phyloP scores from a whole-genome alignment of 1,140 invertebrate genomes.

The Dysdera silvatica region DNA sequence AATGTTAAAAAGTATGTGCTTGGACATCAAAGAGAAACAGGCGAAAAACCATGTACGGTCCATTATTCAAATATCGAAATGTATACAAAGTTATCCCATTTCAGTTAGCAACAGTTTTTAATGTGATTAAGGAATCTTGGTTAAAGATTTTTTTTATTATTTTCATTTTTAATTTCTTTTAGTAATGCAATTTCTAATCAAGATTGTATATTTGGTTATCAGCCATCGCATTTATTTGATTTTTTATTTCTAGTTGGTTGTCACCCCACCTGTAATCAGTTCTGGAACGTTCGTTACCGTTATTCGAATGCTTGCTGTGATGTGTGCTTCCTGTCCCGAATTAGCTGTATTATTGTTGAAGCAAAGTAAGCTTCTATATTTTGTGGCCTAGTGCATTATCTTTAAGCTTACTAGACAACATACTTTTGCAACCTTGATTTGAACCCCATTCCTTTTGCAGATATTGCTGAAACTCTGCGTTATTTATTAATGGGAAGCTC shows the following conservation, averaged over 20 bases:
- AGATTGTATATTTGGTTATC: background rate
- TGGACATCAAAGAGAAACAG: no score
- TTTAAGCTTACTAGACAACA: background rate
- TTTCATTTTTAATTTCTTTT: background rate
- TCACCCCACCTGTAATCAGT: constrained; percentile 84
- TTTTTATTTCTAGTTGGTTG: constrained; percentile 59
- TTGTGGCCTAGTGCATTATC: background rate
- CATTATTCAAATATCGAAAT: no score
- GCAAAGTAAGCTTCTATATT: constrained; percentile 54
- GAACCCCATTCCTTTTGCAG: constrained; percentile 37
- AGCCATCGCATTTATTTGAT: constrained; percentile 27
- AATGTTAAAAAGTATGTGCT: no score
- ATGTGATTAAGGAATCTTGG: background rate
- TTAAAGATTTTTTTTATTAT: background rate
- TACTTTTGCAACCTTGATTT: background rate
- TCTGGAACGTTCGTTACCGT: constrained; percentile 92
- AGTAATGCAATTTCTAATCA: background rate
- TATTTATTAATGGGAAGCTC: constrained; percentile 71
- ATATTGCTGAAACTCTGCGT: constrained; percentile 87
- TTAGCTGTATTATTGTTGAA: constrained; percentile 80
- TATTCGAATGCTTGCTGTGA: constrained; percentile 85
- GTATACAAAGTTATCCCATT: no score
- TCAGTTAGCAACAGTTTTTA: no score
- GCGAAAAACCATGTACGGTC: no score
- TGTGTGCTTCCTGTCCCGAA: constrained; percentile 89